Evolutionary conservation across 2,113 vertebrate genomes (phyloP).

Genomic region (Cryptoleucopteryx plumbea): DNA sequence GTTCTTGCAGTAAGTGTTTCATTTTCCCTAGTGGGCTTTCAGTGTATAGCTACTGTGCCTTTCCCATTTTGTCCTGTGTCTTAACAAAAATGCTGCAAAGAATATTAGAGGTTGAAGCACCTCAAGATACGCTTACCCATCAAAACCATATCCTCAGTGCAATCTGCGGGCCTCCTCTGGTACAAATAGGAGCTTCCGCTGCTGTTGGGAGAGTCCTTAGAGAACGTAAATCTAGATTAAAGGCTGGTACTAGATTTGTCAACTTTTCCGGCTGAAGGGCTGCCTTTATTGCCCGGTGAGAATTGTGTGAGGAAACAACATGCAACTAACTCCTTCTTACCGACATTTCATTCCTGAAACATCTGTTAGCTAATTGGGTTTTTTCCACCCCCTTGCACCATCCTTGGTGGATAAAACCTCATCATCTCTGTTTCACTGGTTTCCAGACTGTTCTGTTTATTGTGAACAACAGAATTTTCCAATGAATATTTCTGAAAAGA

Average conservation of each 20-base stretch:
- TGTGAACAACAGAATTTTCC: neutral
- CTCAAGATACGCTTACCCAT: neutral
- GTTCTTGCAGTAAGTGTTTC: slow-evolving; percentile 27
- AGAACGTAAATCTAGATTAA: neutral
- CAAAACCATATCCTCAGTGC: neutral
- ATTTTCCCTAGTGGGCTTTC: slow-evolving; percentile 31
- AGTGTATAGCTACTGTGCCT: neutral
- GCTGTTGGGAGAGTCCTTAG: neutral
- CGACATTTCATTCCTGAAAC: neutral
- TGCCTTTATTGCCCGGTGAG: neutral
- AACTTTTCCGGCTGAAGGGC: neutral
- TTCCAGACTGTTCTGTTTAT: neutral
- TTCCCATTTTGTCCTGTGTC: neutral
- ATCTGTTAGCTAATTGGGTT: neutral
- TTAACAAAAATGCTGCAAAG: neutral
- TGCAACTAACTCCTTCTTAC: neutral
- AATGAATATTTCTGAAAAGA: neutral
- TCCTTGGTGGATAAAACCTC: neutral
- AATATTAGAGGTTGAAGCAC: neutral
- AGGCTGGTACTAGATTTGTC: neutral
- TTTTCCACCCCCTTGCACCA: neutral
- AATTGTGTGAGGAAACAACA: neutral
- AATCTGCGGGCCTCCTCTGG: neutral
- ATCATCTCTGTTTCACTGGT: neutral
- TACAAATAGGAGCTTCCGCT: neutral